Conservation (phyloP, 2,113 vertebrate species). For the Mormyrus lacerda region DNA sequence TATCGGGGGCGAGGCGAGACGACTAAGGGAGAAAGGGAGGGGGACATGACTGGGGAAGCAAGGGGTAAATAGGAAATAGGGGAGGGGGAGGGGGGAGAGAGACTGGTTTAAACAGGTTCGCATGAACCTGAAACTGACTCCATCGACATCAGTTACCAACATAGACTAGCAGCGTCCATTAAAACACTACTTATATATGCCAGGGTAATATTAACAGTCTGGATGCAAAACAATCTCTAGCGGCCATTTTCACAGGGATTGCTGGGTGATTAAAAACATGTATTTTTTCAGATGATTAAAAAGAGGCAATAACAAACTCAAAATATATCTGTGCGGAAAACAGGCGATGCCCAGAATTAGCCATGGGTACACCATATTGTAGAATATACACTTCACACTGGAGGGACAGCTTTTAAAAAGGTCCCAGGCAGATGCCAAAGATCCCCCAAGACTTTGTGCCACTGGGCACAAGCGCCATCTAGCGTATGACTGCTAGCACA, state of each 20-base stretch:
- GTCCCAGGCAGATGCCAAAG: not conserved
- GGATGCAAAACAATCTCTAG: not conserved
- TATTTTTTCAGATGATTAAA: not conserved
- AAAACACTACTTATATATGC: not conserved
- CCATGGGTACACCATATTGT: not conserved
- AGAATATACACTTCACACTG: not conserved
- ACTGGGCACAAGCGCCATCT: not conserved
- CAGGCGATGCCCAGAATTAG: not conserved
- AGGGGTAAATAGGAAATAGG: not conserved
- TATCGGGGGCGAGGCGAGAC: slow-evolving; percentile 59
- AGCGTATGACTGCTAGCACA: not conserved
- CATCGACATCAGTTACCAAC: not conserved
- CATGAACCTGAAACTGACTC: slow-evolving; percentile 1
- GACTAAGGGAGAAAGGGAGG: slow-evolving; percentile 61
- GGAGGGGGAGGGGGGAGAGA: slow-evolving; percentile 40
- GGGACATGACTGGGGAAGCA: slow-evolving; percentile 53
- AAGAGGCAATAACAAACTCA: slow-evolving; percentile 4
- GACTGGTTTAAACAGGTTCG: not conserved
- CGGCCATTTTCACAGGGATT: not conserved
- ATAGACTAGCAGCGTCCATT: not conserved
- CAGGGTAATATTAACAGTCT: not conserved
- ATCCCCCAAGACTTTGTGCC: no score
- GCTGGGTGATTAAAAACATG: not conserved
- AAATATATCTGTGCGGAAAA: not conserved
- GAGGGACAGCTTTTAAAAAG: not conserved